A percentile compares a stretch with the other conserved stretches of the same genome.
phyloP scores from a whole-genome alignment of 2,113 vertebrate genomes.

The Heterotis niloticus region DNA sequence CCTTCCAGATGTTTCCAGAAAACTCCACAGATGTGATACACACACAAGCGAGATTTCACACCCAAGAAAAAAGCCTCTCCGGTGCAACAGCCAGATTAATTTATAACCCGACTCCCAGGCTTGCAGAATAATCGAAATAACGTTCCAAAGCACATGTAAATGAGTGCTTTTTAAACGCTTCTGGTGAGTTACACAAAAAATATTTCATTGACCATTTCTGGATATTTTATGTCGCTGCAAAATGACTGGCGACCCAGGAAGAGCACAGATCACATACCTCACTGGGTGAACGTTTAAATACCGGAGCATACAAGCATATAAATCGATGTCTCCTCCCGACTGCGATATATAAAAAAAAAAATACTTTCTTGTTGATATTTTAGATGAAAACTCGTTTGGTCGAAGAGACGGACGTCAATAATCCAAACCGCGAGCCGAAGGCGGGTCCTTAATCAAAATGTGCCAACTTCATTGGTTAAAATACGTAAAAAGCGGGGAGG shows the following conservation, averaged over 20 bases:
- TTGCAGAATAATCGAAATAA: neutral
- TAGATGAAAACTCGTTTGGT: neutral
- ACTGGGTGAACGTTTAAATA: neutral
- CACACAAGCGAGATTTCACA: neutral
- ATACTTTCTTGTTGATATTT: neutral
- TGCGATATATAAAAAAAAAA: neutral
- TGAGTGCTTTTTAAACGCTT: no score
- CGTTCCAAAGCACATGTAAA: no score
- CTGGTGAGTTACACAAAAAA: neutral
- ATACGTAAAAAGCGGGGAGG: conserved; percentile 6
- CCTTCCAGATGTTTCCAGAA: no score
- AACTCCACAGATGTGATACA: neutral
- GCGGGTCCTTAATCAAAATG: neutral
- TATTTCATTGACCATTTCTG: no score
- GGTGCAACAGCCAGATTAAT: neutral
- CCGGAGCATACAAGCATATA: no score
- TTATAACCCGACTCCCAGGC: no score
- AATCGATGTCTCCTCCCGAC: no score
- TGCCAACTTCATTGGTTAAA: conserved; percentile 19
- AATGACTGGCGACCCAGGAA: neutral
- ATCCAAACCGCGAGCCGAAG: neutral
- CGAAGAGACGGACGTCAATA: neutral
- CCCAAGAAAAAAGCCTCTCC: neutral
- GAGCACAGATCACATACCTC: neutral
- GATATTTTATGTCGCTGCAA: neutral